Evolutionary conservation across 2,113 vertebrate species (phyloP).

Genomic region (Ciconia boyciana): DNA sequence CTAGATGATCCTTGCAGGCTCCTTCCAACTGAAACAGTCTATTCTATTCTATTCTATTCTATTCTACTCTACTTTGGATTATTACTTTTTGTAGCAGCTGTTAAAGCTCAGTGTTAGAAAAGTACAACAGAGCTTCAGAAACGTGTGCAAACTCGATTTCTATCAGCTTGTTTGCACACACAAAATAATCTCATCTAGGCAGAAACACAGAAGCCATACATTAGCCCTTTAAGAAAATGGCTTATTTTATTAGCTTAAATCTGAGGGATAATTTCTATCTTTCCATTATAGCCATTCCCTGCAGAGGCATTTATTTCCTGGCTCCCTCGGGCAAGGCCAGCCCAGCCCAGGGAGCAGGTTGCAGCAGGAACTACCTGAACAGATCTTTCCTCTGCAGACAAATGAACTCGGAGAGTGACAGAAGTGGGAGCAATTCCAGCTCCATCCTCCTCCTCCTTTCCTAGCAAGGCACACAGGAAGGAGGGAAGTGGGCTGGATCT

Average conservation of each 20-base stretch:
- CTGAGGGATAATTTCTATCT: background rate
- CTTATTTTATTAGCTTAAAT: background rate
- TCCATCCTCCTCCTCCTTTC: background rate
- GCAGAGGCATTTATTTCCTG: background rate
- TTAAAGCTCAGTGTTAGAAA: background rate
- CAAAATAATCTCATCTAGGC: background rate
- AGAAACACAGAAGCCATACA: background rate
- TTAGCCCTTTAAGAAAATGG: background rate
- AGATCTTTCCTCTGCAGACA: background rate
- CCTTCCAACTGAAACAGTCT: background rate
- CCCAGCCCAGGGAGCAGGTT: background rate
- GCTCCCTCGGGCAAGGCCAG: background rate
- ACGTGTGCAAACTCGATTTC: background rate
- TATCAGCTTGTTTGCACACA: background rate
- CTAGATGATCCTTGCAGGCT: background rate
- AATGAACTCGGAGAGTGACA: fast-evolving
- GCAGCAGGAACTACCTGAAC: background rate
- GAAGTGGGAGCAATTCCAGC: background rate
- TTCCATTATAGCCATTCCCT: background rate
- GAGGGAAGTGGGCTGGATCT: background rate
- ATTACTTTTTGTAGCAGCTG: background rate
- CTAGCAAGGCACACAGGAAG: background rate
- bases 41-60: background rate
- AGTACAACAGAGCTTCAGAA: background rate
- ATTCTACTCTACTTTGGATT: too few relatives aligned